Conservation (phyloP, 1,140 invertebrate genomes). For the Heliconius hewitsoni region DNA sequence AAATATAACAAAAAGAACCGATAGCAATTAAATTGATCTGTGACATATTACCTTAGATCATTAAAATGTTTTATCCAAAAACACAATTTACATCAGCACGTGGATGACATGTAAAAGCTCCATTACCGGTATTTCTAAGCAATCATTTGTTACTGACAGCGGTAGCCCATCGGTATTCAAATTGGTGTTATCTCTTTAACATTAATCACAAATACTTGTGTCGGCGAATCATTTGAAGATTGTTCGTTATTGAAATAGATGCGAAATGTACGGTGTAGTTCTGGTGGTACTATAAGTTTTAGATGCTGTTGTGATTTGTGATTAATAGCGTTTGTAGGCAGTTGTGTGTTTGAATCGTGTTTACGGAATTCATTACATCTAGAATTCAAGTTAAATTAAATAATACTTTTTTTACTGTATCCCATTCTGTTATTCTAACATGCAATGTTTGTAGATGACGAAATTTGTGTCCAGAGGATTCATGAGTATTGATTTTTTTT, state of each 20-base stretch:
- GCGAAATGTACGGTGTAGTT: background rate
- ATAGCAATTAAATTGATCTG: background rate
- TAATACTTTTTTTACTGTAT: too few species aligned
- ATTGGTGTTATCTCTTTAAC: constrained; percentile 41
- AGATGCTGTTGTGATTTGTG: background rate
- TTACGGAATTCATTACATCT: too few species aligned
- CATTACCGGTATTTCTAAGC: constrained; percentile 34
- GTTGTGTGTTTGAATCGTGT: too few species aligned
- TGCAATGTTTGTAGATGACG: too few species aligned
- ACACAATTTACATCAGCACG: constrained; percentile 13
- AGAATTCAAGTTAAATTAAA: too few species aligned
- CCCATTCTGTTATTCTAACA: too few species aligned
- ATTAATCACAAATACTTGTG: constrained; percentile 44
- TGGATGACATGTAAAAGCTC: constrained; percentile 32
- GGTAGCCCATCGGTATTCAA: constrained; percentile 46
- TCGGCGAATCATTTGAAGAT: constrained; percentile 14
- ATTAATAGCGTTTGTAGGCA: too few species aligned
- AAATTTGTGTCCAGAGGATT: too few species aligned
- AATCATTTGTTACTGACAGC: constrained; percentile 47
- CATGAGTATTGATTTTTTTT: too few species aligned
- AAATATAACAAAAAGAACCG: background rate
- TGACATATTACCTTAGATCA: constrained; percentile 2
- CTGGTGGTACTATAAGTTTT: background rate
- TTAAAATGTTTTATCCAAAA: constrained; percentile 21
- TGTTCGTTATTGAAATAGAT: constrained; percentile 20